phyloP scores from a whole-genome alignment of 2,113 vertebrate species.

The Myocastor coypus region DNA sequence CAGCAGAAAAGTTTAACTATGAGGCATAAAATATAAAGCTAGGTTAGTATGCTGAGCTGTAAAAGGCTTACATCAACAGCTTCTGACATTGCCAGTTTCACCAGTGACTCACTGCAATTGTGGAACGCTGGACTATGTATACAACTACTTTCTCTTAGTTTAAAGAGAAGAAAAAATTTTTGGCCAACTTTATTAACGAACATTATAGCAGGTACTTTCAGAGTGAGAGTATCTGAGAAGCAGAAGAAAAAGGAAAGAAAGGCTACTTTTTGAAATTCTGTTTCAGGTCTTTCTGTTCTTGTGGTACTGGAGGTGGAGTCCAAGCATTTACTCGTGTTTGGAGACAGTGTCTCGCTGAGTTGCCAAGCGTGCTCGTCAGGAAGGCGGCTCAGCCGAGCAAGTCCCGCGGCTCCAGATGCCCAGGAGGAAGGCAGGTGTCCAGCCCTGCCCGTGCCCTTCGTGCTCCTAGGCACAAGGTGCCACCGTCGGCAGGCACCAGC shows the following conservation, averaged over 20 bases:
- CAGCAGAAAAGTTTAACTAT: no score
- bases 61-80: no score
- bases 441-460: rapidly evolving
- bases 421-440: neutral
- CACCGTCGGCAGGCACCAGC: neutral
- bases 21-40: no score
- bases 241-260: neutral
- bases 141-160: no score
- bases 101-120: no score
- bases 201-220: neutral
- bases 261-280: neutral
- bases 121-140: no score
- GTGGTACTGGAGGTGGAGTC: neutral
- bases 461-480: neutral
- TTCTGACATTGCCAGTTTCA: no score
- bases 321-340: neutral
- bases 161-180: no score
- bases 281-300: neutral
- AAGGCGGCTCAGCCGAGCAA: neutral
- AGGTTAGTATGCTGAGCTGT: no score
- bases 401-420: neutral
- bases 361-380: neutral
- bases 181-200: neutral
- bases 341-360: neutral
- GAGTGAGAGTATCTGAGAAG: neutral